Percentiles rank a stretch among this genome's conserved stretches.
phyloP scores from a whole-genome alignment of 1,140 invertebrate species.

The Venustaconcha ellipsiformis region DNA sequence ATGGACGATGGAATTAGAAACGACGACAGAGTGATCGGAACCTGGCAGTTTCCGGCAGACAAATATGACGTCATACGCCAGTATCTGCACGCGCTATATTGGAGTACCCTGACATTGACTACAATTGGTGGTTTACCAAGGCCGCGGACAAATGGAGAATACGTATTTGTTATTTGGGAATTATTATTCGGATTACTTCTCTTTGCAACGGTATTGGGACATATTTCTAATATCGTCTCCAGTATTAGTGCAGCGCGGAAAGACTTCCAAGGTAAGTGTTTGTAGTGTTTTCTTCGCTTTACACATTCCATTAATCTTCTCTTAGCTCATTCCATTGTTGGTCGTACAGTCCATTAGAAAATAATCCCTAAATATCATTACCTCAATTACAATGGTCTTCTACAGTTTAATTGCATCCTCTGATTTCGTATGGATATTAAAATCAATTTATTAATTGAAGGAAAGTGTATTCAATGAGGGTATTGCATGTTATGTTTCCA shows the following conservation, averaged over 20 bases:
- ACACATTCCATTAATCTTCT: not conserved
- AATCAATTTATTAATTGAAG: no score
- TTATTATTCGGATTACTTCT: conserved; percentile 67
- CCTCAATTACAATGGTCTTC: no score
- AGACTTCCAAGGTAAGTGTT: conserved; percentile 69
- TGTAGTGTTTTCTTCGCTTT: conserved; percentile 5
- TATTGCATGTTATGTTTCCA: no score
- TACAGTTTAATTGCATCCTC: no score
- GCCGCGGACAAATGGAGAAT: conserved; percentile 81
- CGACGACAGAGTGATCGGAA: not conserved
- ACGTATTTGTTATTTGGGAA: conserved; percentile 66
- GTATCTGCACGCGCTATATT: conserved; percentile 98
- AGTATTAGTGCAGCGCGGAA: conserved; percentile 68
- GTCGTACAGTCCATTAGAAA: not conserved
- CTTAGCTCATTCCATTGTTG: not conserved
- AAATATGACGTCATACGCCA: conserved; percentile 64
- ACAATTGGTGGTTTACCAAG: conserved; percentile 82
- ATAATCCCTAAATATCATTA: not conserved
- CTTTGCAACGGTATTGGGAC: conserved; percentile 69
- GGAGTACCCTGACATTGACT: conserved; percentile 95
- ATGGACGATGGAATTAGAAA: not conserved
- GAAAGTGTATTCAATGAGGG: no score
- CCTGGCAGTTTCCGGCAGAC: conserved; percentile 57
- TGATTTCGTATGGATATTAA: no score
- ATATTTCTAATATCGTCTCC: conserved; percentile 69